Evolutionary conservation across 2,113 vertebrate genomes (phyloP), one percentile per base, ranked within the genome.

Genomic region (Antennarius striatus): DNA sequence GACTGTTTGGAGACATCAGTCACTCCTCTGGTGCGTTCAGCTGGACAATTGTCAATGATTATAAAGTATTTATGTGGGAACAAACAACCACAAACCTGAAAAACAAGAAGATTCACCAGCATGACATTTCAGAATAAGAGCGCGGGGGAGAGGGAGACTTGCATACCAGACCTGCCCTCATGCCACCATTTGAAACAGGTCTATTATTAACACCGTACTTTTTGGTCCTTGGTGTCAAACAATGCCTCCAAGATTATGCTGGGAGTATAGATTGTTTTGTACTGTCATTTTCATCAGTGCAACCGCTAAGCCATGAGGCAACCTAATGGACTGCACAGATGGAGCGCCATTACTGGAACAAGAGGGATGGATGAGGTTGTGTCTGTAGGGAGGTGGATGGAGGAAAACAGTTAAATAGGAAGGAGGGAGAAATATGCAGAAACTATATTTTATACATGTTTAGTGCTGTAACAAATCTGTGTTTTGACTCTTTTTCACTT

Each of bases 261-360:
- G n/a, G 15, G 43, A 32, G 50, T 28, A 15, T 39, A 42, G 63
- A 72, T 60, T 10, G 66, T n/a, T 29, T 58, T 47, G 59, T 16
- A 6, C 10, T 47, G 53, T 50, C 71, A 59, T 50, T 77, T 71
- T 59, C 71, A 64, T 76, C 68, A 63, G 68, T 0, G 46, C 7
- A 14, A 32, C 13, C 47, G 36, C 59, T 53, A 56, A 78, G 60
- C 68, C 63, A 50, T 2, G 50, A 59, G 51, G 65, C 46, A 52
- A 50, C 59, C 56, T 71, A 62, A 73, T 71, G 56, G 50, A 71
- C 8, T 17, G 53, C 43, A 54, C 66, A 74, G 76, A 82, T 68
- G 75, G 73, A 71, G 52, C 6, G 15, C 13, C 1, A 29, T 73
- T 59, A 80, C 15, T 29, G 47, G 40, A 17, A 30, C 9, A 40